These are phyloP conservation scores for Mystacornis crossleyi DNA, from an alignment of 2,113 vertebrate genomes.

Conservation along the genomic window DNA sequence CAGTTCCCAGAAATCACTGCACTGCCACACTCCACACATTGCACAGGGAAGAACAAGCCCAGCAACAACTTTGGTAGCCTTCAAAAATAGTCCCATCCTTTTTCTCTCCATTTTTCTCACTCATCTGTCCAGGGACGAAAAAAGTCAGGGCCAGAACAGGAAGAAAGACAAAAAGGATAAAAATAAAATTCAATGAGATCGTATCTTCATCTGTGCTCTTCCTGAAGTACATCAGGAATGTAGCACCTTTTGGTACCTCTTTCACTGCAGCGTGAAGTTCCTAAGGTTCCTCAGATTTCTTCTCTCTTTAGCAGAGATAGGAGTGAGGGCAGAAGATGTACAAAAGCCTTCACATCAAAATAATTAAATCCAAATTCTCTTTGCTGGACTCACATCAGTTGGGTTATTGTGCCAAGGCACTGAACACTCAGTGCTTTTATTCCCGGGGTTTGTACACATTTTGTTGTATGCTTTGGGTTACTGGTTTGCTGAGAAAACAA, in stretches of 20 bases:
- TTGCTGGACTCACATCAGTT: conserved; percentile 3
- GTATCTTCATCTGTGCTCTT: neutral
- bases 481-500: conserved; percentile 18
- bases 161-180: neutral
- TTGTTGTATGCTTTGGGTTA: conserved; percentile 1
- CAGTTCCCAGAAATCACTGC: neutral
- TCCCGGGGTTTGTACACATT: neutral
- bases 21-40: neutral
- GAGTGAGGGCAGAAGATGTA: neutral
- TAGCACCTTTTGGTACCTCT: neutral
- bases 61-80: neutral
- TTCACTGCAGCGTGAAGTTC: neutral
- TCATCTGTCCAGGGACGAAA: neutral
- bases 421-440: neutral
- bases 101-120: neutral
- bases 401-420: neutral
- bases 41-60: neutral
- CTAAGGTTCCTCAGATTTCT: neutral
- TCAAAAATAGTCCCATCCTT: neutral
- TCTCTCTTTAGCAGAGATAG: neutral
- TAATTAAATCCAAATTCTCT: conserved; percentile 5
- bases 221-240: neutral
- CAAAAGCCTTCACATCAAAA: neutral
- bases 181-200: neutral
- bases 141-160: neutral